Percentiles rank a stretch among this genome's conserved stretches.
Conservation (phyloP, 2,888 invertebrate species). For the Oxytorus armatus region DNA sequence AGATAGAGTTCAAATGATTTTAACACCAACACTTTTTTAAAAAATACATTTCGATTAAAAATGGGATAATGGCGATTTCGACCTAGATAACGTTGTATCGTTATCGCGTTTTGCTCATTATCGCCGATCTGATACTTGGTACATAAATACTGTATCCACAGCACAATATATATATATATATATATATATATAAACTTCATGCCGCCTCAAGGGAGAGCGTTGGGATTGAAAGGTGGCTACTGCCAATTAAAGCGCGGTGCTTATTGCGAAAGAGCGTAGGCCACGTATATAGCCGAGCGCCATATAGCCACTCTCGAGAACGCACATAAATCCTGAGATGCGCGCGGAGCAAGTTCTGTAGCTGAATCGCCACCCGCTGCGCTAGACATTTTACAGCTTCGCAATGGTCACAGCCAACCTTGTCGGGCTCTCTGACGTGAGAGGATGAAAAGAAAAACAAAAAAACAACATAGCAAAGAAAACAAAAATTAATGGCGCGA, state of each 20-base stretch:
- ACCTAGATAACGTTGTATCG: conserved; percentile 42
- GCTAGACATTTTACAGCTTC: conserved; percentile 57
- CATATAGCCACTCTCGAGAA: conserved; percentile 49
- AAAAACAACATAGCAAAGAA: no score
- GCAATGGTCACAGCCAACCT: conserved; percentile 49
- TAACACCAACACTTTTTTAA: not conserved
- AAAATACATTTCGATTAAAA: not conserved
- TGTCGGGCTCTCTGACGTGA: conserved; percentile 23
- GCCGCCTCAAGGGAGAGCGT: conserved; percentile 32
- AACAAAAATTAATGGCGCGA: conserved; percentile 6
- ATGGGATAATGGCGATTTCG: conserved; percentile 18
- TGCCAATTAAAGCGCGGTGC: conserved; percentile 69
- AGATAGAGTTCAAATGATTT: no score
- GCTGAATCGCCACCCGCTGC: conserved; percentile 63
- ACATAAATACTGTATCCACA: conserved; percentile 31
- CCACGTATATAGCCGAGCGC: conserved; percentile 55
- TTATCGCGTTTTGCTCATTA: conserved; percentile 54
- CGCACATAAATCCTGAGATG: conserved; percentile 65
- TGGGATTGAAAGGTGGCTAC: conserved; percentile 69
- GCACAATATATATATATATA: conserved; percentile 9
- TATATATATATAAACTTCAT: not conserved
- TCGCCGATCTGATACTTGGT: conserved; percentile 35
- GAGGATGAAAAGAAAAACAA: conserved; percentile 21
- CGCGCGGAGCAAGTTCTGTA: conserved; percentile 56
- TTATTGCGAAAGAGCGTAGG: conserved; percentile 63